Conservation (phyloP, 2,113 vertebrate species). For the Carettochelys insculpta region DNA sequence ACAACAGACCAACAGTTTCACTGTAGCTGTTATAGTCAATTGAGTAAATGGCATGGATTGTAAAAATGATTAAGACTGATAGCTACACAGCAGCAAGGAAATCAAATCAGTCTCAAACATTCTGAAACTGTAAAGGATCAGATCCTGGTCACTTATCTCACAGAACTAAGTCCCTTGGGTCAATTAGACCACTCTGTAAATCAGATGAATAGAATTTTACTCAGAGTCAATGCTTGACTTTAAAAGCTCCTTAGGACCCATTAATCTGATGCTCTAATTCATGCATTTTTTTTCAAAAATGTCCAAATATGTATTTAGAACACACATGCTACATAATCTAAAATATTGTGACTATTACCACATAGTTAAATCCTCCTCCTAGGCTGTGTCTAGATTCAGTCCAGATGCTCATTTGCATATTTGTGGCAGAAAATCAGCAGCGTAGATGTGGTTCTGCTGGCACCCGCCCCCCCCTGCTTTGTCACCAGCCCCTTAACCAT, state of each 20-base stretch:
- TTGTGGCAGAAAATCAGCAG: too few relatives aligned
- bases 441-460: too few relatives aligned
- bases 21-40: background rate
- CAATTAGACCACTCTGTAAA: background rate
- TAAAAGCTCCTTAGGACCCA: conserved; percentile 12
- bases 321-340: background rate
- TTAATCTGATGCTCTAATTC: background rate
- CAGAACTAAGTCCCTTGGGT: background rate
- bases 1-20: background rate
- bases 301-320: background rate
- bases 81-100: background rate
- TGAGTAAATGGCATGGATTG: background rate
- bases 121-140: background rate
- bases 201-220: background rate
- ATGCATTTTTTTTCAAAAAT: background rate
- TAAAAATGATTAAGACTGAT: background rate
- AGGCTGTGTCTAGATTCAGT: too few relatives aligned
- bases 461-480: too few relatives aligned
- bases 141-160: background rate
- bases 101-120: background rate
- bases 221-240: conserved; percentile 9
- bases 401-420: too few relatives aligned
- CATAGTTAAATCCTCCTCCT: background rate
- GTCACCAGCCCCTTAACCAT: too few relatives aligned
- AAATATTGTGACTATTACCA: background rate